Evolutionary conservation across 2,888 invertebrate species (phyloP).

Genomic region (Andrena haemorrhoa): DNA sequence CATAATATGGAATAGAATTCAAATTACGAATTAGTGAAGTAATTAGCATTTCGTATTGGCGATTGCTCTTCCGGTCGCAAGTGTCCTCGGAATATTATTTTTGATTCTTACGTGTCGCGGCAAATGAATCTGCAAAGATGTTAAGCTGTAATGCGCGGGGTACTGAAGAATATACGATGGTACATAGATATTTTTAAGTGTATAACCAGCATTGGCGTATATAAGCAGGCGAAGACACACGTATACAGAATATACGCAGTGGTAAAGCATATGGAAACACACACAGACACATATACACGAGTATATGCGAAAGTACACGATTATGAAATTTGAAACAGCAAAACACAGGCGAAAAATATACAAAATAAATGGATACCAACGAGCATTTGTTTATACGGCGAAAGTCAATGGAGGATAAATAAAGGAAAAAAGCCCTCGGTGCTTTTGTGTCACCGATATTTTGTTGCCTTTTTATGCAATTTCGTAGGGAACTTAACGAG

Average conservation of each 20-base stretch:
- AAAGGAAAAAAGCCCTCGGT: slow-evolving; percentile 47
- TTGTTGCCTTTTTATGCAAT: slow-evolving; percentile 10
- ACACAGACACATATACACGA: slow-evolving; percentile 20
- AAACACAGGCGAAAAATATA: slow-evolving; percentile 51
- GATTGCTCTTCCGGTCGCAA: not conserved
- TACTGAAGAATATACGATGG: not conserved
- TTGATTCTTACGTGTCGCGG: not conserved
- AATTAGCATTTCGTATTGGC: not conserved
- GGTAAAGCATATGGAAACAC: slow-evolving; percentile 27
- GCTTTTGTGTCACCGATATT: slow-evolving; percentile 51
- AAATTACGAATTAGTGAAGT: not conserved
- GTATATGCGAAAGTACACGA: slow-evolving; percentile 52
- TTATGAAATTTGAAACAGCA: slow-evolving; percentile 45
- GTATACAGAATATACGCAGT: slow-evolving; percentile 52
- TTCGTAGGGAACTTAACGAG: slow-evolving; percentile 8
- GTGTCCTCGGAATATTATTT: slow-evolving; percentile 44
- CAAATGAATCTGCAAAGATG: slow-evolving; percentile 13
- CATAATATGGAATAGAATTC: not conserved
- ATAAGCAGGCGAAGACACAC: slow-evolving; percentile 48
- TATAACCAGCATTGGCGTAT: slow-evolving; percentile 56
- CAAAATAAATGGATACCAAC: slow-evolving; percentile 51
- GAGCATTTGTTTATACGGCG: slow-evolving; percentile 59
- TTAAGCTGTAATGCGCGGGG: not conserved
- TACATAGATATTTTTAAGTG: slow-evolving; percentile 19
- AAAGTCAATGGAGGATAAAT: slow-evolving; percentile 53